These are phyloP conservation scores for Astropecten irregularis DNA, from an alignment of 53 echinoderm and acorn worm genomes.

Conservation along the genomic window DNA sequence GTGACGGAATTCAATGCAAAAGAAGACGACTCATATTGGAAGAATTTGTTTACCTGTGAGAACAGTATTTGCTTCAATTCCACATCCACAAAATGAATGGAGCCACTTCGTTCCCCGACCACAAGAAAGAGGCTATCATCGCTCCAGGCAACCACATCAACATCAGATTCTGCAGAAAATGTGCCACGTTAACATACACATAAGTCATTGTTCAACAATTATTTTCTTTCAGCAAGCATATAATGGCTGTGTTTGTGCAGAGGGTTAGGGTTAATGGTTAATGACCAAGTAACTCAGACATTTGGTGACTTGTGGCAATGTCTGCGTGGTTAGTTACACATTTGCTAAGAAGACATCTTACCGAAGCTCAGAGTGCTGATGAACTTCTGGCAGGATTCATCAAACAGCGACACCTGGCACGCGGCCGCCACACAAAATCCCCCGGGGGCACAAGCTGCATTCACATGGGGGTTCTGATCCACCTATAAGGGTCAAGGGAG, in stretches of 20 bases:
- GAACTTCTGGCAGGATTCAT: conserved; percentile 75
- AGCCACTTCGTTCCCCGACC: conserved; percentile 81
- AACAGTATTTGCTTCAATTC: conserved; percentile 63
- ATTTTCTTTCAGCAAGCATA: no score
- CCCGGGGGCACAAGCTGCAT: conserved; percentile 64
- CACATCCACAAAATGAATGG: conserved; percentile 77
- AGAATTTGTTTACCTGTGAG: conserved; percentile 84
- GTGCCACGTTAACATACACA: no score
- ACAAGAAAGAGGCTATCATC: conserved; percentile 68
- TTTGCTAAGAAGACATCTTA: no score
- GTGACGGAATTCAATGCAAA: no score
- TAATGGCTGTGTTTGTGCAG: no score
- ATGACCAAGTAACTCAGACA: no score
- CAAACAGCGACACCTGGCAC: conserved; percentile 73
- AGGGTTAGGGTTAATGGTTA: no score
- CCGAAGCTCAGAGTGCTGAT: conserved; percentile 77
- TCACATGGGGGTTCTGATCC: conserved; percentile 55
- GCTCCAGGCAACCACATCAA: conserved; percentile 81
- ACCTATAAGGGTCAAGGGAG: conserved; percentile 59
- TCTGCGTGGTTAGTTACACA: no score
- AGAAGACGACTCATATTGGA: no score
- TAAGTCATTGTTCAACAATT: no score
- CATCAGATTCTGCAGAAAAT: conserved; percentile 72
- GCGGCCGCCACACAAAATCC: conserved; percentile 82
- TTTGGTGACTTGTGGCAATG: no score